Conservation (phyloP, 1,140 invertebrate species). For the Idris sp. region DNA sequence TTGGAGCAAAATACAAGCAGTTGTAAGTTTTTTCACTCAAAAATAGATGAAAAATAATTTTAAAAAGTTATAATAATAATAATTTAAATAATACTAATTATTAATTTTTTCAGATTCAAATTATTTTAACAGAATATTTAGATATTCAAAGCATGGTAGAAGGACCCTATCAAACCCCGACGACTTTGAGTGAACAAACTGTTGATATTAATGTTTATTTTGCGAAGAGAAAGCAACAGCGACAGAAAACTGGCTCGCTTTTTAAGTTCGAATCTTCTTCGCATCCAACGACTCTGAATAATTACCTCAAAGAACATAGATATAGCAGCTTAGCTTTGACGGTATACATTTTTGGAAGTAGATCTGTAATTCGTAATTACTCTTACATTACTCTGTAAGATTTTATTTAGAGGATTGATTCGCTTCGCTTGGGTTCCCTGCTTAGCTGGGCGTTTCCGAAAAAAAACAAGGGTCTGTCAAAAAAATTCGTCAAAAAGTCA, state of each 20-base stretch:
- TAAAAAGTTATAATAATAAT: no score
- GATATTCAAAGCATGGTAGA: constrained; percentile 86
- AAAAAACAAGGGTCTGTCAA: no score
- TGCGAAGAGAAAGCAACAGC: constrained; percentile 82
- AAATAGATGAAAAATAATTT: no score
- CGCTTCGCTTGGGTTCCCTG: no score
- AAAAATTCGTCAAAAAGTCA: no score
- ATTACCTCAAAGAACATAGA: constrained; percentile 82
- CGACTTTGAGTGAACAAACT: constrained; percentile 80
- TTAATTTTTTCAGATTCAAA: constrained; percentile 84
- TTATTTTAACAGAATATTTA: constrained; percentile 88
- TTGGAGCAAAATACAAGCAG: constrained; percentile 92
- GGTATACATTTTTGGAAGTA: no score
- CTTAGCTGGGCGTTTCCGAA: no score
- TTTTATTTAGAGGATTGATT: no score
- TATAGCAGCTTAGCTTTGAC: constrained; percentile 64
- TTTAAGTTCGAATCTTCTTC: constrained; percentile 90
- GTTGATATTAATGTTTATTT: constrained; percentile 84
- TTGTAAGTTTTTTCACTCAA: constrained; percentile 80
- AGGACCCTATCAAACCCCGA: constrained; percentile 79
- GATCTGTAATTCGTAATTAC: no score
- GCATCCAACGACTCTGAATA: constrained; percentile 84
- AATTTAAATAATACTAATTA: no score
- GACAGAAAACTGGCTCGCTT: constrained; percentile 81
- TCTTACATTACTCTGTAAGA: no score